A percentile compares a stretch with the other conserved stretches of the same genome.
Conservation (phyloP, 2,888 invertebrate genomes). For the Netelia inedita region DNA sequence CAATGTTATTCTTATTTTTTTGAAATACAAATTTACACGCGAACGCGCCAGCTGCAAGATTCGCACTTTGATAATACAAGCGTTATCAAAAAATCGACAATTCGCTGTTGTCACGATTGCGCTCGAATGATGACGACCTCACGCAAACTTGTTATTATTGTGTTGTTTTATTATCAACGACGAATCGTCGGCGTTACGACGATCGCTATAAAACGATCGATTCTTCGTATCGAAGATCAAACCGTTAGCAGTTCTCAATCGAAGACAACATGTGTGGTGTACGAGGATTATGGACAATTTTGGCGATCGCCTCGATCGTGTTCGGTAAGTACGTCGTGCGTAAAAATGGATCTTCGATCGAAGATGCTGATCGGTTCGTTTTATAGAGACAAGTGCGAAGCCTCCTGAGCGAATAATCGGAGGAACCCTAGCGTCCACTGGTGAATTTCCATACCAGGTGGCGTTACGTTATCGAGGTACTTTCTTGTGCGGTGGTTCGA, state of each 20-base stretch:
- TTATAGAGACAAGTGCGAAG: not conserved
- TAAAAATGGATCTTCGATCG: not conserved
- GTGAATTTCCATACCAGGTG: slow-evolving; percentile 45
- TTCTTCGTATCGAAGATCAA: not conserved
- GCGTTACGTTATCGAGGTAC: not conserved
- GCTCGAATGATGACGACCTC: too few species aligned
- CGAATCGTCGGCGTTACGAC: too few species aligned
- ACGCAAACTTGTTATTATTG: too few species aligned
- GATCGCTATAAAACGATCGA: too few species aligned
- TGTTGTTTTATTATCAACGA: too few species aligned
- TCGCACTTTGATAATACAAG: too few species aligned
- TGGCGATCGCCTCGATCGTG: slow-evolving; percentile 13
- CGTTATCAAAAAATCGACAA: too few species aligned
- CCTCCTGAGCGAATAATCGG: slow-evolving; percentile 32
- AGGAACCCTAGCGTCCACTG: not conserved
- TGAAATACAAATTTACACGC: too few species aligned
- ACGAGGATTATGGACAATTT: not conserved
- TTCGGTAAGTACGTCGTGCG: slow-evolving; percentile 3
- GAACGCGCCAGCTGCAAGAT: too few species aligned
- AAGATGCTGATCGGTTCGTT: not conserved
- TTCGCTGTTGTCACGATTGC: too few species aligned
- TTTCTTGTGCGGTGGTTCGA: slow-evolving; percentile 32
- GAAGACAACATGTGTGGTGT: slow-evolving; percentile 1
- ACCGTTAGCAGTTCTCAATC: not conserved
- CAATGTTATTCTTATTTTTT: too few species aligned